Base-by-base conservation (phyloP, 2,113 vertebrate species). In the Leucoraja erinaceus region DNA sequence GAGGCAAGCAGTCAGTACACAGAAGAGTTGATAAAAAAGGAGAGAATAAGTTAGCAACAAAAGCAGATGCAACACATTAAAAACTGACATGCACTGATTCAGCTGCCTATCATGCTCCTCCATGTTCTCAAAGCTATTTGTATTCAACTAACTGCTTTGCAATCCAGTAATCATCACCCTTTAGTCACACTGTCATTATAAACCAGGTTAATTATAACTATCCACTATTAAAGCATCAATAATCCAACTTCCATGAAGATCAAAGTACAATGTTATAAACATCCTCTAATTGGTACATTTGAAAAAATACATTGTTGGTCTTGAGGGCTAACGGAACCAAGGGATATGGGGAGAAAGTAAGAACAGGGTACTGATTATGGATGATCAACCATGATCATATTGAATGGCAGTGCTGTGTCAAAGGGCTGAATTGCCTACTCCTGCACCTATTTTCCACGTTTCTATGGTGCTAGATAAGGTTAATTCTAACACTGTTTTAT, bases 1-100 rank as follows among this genome's bases (percentile, higher is more conserved):
- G 93, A 94, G 95, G 94, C 94, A 96, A 95, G 94, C 94, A 93
- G 93, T 95, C 95, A 96, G 94, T 92, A 94, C 93, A 94, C 28
- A 93, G 94, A 93, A 93, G 94, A 93, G 86, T 93, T 95, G 63
- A 95, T 93, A 95, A 94, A 95, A 93, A 90, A 86, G 94, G 83
- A 95, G 93, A 86, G 93, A 83, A 93, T 93, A 93, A 93, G 81
- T 93, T 94, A 94, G 81, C 90, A 90, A 93, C 92, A 93, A 72
- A 93, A 86, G 75, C 94, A 93, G 93, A 94, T 88, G 83, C 56
- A 86, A 86, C 83, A 86, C 83, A 88, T 1, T 61, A 88, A 31
- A 16, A 88, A 31, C 12, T 61, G 25, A 84, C 22, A 4, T 84
- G 54, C 1, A 59, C 5, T 61, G 10, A n/a, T n/a, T n/a, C 25